Conservation (phyloP, 2,888 invertebrate species). For the Drosophila peninsularis region DNA sequence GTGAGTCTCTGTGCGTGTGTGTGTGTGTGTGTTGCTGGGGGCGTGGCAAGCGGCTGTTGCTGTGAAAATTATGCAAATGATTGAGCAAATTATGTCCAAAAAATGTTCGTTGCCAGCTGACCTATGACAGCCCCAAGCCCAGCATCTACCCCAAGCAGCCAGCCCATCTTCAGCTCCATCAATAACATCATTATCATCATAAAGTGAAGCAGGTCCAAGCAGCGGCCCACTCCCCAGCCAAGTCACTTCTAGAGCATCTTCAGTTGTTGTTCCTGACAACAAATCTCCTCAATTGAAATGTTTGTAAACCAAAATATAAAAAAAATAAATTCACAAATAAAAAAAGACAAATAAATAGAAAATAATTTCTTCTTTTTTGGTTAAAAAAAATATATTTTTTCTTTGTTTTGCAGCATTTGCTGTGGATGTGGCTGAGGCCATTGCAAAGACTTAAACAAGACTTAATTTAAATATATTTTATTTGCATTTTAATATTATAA, state of each 20-base stretch:
- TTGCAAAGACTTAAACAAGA: too few relatives aligned
- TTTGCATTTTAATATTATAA: too few relatives aligned
- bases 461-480: too few relatives aligned
- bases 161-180: background rate
- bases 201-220: constrained; percentile 5
- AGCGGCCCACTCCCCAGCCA: background rate
- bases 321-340: background rate
- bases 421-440: too few relatives aligned
- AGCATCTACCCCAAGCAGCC: background rate
- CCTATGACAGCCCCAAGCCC: constrained; percentile 36
- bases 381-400: constrained; percentile 37
- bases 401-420: too few relatives aligned
- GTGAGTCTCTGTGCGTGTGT: background rate
- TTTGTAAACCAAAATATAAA: constrained; percentile 37
- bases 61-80: constrained; percentile 77
- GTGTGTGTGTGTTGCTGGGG: constrained; percentile 1
- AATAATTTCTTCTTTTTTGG: constrained; percentile 20
- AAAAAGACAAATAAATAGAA: constrained; percentile 25
- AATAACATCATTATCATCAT: constrained; percentile 33
- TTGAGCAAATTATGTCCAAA: constrained; percentile 76
- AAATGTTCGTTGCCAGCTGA: constrained; percentile 49
- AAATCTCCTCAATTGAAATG: constrained; percentile 71
- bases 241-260: constrained; percentile 20
- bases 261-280: constrained; percentile 57
- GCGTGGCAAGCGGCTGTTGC: constrained; percentile 40